Base-by-base conservation (phyloP, 2,888 invertebrate genomes). In the Agapostemon virescens region DNA sequence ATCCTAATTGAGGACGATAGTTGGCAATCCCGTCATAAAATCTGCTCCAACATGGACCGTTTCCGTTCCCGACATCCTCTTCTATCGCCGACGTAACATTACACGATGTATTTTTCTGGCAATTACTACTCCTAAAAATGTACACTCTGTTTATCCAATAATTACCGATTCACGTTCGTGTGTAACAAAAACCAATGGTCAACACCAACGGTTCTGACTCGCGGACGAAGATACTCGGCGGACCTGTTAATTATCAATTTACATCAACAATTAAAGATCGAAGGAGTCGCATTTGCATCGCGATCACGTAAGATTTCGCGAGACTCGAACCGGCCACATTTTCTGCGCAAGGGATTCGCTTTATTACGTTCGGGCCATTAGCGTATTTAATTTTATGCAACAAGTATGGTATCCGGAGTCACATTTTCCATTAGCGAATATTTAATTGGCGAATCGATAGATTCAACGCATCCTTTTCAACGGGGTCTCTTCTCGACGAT, bases 401-500 rank as follows among this genome's bases (percentile, higher is more conserved):
- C 63, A 63, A 63, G 63, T 63, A 36, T n/a, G 36, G n/a, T 20
- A 36, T 36, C 36, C 36, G 36, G 20, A n/a, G 63, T 33, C 11
- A n/a, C 1, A 63, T 63, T 36, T 36, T 36, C 63, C 63, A 63
- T 63, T n/a, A 33, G 13, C 9, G 52, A 61, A 38, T 55, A 55
- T 69, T 49, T 36, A 69, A 55, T 20, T 40, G 15, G 17, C 9
- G 49, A 52, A 58, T 76, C 64, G 26, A 45, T 38, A 23, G 66
- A 66, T 76, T 69, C 69, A 49, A 69, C 52, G n/a, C 45, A 20
- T 23, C 52, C 36, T 20, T 38, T 40, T n/a, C 76, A 69, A n/a
- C 15, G 26, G 49, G 64, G 40, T 42, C 55, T 49, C 49, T 49
- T 30, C 55, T 55, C 26, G 52, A 30, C 75, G 52, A 42, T 42